Percentiles rank a stretch among this genome's conserved stretches.
phyloP scores from a whole-genome alignment of 2,113 vertebrate species.

The Sprattus sprattus region DNA sequence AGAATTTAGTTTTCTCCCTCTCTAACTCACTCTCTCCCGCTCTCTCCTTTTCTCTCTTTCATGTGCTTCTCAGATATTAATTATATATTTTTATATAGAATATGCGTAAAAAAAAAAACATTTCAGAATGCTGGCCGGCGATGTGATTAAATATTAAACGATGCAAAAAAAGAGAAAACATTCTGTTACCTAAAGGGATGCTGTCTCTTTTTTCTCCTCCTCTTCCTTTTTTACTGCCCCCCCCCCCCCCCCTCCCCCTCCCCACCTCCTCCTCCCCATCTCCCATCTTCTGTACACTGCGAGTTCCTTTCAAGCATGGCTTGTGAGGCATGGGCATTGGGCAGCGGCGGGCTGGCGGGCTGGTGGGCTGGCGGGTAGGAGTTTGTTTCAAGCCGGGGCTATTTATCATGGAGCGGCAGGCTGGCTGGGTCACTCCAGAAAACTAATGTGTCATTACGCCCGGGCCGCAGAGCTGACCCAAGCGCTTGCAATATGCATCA shows the following conservation, averaged over 20 bases:
- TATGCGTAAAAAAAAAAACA: slow-evolving; percentile 68
- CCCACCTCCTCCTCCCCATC: slow-evolving; percentile 50
- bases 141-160: slow-evolving; percentile 82
- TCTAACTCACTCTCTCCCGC: neutral
- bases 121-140: slow-evolving; percentile 68
- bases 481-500: slow-evolving; percentile 74
- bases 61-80: slow-evolving; percentile 76
- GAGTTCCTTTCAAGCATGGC: slow-evolving; percentile 68
- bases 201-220: slow-evolving; percentile 63
- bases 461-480: slow-evolving; percentile 69
- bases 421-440: slow-evolving; percentile 76
- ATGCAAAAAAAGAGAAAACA: slow-evolving; percentile 69
- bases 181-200: slow-evolving; percentile 79
- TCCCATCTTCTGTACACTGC: slow-evolving; percentile 49
- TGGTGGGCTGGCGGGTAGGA: slow-evolving; percentile 50
- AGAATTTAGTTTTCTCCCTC: slow-evolving; percentile 58
- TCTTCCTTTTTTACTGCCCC: slow-evolving; percentile 51
- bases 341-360: slow-evolving; percentile 42
- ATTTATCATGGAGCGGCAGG: slow-evolving; percentile 72
- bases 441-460: slow-evolving; percentile 74
- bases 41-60: slow-evolving; percentile 54
- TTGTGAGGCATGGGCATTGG: slow-evolving; percentile 58
- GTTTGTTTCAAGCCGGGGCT: slow-evolving; percentile 59
- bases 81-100: slow-evolving; percentile 79
- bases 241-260: slow-evolving; percentile 30